Base-by-base conservation (phyloP, 2,113 vertebrate genomes). In the Hydrolagus affinis region DNA sequence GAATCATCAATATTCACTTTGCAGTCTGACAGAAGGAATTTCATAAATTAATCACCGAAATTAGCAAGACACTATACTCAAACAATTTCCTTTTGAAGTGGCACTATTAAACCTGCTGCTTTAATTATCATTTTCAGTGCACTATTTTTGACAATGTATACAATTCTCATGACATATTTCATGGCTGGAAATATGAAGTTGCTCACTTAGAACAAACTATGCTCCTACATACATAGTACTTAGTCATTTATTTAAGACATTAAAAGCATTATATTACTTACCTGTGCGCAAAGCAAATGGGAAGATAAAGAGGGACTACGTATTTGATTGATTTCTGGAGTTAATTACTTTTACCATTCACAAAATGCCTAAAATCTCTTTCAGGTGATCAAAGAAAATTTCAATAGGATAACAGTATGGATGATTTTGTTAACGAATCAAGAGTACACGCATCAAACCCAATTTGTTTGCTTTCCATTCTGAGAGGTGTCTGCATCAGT, bases 211-310 rank as follows among this genome's bases (percentile, higher is more conserved):
- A 62, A 17, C 60, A 83, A 30, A 83, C 66, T 83, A 66, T 15
- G 23, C 17, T 83, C 78, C 78, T 10, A 66, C 78, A 66, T n/a
- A 68, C 30, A 66, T 64, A 23, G 30, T 68, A 7, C 62, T 21
- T 83, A 28, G 66, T 68, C n/a, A 60, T 64, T 80, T 80, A 80
- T 80, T 80, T 80, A 64, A 60, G 28, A 28, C 59, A 28, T 83
- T 19, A 19, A 83, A 83, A 66, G 44, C 44, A 44, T 44, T 64
- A 14, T 12, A 76, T 3, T n/a, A 21, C 15, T 76, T 57, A 44
- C 59, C 23, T 12, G 60, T 78, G 23, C 78, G 59, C 75, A 60
- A 4, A 77, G 56, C 9, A 19, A 77, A 19, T 77, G 78, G 32
- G 21, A 83, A 83, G 25, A 83, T 59, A 1, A 57, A 75, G 21